phyloP scores from a whole-genome alignment of 2,888 invertebrate genomes.

The Harmothoe impar region DNA sequence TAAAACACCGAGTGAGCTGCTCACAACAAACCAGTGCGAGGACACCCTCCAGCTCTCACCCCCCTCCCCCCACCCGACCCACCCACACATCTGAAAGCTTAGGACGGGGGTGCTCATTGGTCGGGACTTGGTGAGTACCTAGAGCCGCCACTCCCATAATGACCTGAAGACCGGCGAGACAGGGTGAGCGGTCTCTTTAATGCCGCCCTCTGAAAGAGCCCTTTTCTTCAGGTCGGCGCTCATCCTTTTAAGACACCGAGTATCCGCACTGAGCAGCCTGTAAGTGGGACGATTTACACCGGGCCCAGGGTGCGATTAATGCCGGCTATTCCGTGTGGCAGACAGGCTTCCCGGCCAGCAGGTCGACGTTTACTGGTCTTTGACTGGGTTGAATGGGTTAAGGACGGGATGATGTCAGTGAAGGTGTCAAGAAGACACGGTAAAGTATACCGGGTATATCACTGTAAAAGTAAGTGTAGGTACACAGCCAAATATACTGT shows the following conservation, averaged over 20 bases:
- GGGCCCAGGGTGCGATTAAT: not conserved
- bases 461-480: no score
- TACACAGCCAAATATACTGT: no score
- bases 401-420: no score
- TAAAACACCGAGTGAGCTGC: no score
- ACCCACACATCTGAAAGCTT: no score
- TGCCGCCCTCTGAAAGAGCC: not conserved
- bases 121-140: no score
- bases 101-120: no score
- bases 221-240: slow-evolving; percentile 9
- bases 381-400: not conserved
- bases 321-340: not conserved
- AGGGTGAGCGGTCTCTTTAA: not conserved
- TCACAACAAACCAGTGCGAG: no score
- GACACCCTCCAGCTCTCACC: no score
- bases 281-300: not conserved
- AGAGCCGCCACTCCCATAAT: not conserved
- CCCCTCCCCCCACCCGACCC: no score
- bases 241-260: slow-evolving; percentile 25
- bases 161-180: not conserved
- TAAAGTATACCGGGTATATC: no score
- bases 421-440: no score
- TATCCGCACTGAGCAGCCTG: not conserved
- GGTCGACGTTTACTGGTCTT: not conserved
- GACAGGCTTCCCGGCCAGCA: not conserved